These are phyloP conservation scores for Drosophila trapezifrons DNA, from an alignment of 1,140 invertebrate species.

Conservation along the genomic window DNA sequence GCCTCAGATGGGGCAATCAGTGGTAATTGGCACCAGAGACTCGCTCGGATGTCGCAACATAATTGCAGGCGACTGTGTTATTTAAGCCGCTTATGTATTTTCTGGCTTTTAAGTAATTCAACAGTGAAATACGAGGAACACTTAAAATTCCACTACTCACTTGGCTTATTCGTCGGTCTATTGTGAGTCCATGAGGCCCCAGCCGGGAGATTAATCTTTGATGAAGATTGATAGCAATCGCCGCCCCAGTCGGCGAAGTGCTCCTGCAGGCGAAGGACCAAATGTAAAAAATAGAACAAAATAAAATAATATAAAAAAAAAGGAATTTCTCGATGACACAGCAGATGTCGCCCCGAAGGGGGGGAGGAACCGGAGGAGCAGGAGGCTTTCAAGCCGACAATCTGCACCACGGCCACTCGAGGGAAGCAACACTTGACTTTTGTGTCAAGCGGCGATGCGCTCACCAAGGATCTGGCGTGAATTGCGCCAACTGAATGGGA, in stretches of 20 bases:
- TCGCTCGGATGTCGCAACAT: constrained; percentile 25
- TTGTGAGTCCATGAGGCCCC: constrained; percentile 20
- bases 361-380: constrained; percentile 3
- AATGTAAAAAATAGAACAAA: constrained; percentile 38
- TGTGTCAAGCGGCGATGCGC: constrained; percentile 65
- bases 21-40: constrained; percentile 45
- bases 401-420: constrained; percentile 65
- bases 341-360: constrained; percentile 48
- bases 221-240: constrained; percentile 66
- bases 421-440: constrained; percentile 80
- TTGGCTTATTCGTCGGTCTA: constrained; percentile 18
- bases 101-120: constrained; percentile 34
- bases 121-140: constrained; percentile 7
- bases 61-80: constrained; percentile 28
- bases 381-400: constrained; percentile 46
- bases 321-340: constrained; percentile 50
- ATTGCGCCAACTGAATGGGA: constrained; percentile 45
- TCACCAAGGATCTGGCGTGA: constrained; percentile 32
- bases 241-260: constrained; percentile 23
- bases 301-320: constrained; percentile 32
- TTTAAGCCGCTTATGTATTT: constrained; percentile 23
- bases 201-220: constrained; percentile 52
- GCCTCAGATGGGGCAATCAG: constrained; percentile 37
- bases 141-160: constrained; percentile 22
- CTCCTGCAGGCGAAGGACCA: constrained; percentile 7